These are phyloP conservation scores for Hesperophylax magnus DNA, from an alignment of 1,140 invertebrate species.

Conservation along the genomic window DNA sequence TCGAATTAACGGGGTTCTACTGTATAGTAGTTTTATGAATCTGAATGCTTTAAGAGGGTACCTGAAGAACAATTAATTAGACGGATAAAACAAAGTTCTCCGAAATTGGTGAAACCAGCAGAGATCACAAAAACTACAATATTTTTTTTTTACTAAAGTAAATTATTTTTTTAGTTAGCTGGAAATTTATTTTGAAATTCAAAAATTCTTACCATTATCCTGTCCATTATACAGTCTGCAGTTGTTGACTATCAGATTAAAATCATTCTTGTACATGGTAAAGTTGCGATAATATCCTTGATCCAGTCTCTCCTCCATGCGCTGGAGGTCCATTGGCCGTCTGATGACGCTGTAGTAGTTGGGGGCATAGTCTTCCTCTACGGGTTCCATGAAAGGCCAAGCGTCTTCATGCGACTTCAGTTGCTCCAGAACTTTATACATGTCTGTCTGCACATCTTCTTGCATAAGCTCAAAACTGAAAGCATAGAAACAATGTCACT, in stretches of 20 bases:
- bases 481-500: neutral
- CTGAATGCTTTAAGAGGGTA: no score
- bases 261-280: slow-evolving; percentile 87
- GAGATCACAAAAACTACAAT: no score
- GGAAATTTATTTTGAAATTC: no score
- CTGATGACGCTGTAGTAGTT: slow-evolving; percentile 85
- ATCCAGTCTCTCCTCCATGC: slow-evolving; percentile 91
- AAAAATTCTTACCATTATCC: slow-evolving; percentile 80
- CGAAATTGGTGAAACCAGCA: no score
- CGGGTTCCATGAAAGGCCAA: slow-evolving; percentile 93
- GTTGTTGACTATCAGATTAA: slow-evolving; percentile 92
- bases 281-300: slow-evolving; percentile 84
- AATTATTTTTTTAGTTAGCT: no score
- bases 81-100: no score
- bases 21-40: no score
- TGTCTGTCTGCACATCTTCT: slow-evolving; percentile 87
- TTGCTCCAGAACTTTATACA: slow-evolving; percentile 90
- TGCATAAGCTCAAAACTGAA: slow-evolving; percentile 81
- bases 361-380: slow-evolving; percentile 92
- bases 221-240: slow-evolving; percentile 92
- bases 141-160: no score
- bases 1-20: no score
- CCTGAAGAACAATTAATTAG: no score
- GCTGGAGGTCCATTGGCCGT: slow-evolving; percentile 88
- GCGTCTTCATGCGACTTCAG: slow-evolving; percentile 90